These are phyloP conservation scores for Gymnocephalus cernua DNA, from an alignment of 2,113 vertebrate genomes.

Conservation along the genomic window DNA sequence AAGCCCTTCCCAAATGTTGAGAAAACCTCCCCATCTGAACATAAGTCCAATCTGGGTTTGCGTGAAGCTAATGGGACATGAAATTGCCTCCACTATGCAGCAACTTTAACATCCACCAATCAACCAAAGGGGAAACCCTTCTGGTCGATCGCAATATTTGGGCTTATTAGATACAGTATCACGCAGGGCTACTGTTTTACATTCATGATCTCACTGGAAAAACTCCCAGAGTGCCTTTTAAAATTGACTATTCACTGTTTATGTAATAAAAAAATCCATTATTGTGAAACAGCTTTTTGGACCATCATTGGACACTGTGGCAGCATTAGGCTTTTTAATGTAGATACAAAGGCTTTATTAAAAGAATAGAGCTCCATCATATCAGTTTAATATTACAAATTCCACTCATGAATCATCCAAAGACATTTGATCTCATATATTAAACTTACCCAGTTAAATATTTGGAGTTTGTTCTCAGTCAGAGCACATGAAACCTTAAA, in stretches of 20 bases:
- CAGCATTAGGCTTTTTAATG: background rate
- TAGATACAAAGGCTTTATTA: background rate
- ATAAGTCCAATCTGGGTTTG: conserved; percentile 66
- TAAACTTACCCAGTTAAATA: background rate
- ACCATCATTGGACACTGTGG: background rate
- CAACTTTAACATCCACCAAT: conserved; percentile 63
- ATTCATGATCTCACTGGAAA: conserved; percentile 33
- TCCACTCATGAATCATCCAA: background rate
- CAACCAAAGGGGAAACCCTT: conserved; percentile 57
- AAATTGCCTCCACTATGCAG: conserved; percentile 70
- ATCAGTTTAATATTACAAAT: background rate
- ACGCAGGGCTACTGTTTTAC: conserved; percentile 47
- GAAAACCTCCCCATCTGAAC: conserved; percentile 59
- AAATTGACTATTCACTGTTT: conserved; percentile 10
- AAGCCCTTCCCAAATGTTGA: conserved; percentile 73
- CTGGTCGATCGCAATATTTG: conserved; percentile 43
- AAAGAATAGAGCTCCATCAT: background rate
- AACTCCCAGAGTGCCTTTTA: conserved; percentile 9
- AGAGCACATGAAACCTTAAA: conserved; percentile 20
- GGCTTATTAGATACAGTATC: conserved; percentile 61
- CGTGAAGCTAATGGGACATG: conserved; percentile 92
- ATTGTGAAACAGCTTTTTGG: background rate
- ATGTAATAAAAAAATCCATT: background rate
- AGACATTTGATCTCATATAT: background rate
- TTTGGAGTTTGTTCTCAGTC: background rate